Base-by-base conservation (phyloP, 37 sponge, comb jelly and placozoan genomes). In the Beroe ovata region DNA sequence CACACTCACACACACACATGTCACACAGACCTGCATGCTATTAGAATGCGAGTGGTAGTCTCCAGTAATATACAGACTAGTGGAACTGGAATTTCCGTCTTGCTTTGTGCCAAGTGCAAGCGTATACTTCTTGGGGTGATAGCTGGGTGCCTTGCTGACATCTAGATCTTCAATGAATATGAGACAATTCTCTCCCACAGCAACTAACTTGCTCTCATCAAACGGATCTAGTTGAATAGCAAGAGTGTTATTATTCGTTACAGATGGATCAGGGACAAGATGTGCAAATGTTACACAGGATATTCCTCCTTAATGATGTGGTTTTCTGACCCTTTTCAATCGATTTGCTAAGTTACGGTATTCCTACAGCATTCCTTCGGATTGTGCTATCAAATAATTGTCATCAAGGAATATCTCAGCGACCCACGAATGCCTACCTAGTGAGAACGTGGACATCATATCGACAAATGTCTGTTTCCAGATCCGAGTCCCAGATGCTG, bases 391-490 rank as follows among this genome's bases (percentile, higher is more conserved):
- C n/a, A n/a, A n/a, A n/a, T n/a, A n/a, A n/a, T n/a, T n/a, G n/a
- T n/a, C n/a, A n/a, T n/a, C n/a, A n/a, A n/a, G n/a, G n/a, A n/a
- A n/a, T n/a, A n/a, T n/a, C n/a, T n/a, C n/a, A n/a, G n/a, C n/a
- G n/a, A n/a, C n/a, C n/a, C n/a, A n/a, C n/a, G n/a, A n/a, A n/a
- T n/a, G 11, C 54, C 8, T 20, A 77, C 84, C 84, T 14, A 77
- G 28, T 25, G 54, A 42, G 84, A 77, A 77, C 6, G 84, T 14
- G 84, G 20, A 77, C 54, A 77, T 42, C 14, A 35, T 33, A 40
- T 77, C 84, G 4, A 42, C 84, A 42, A 77, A 77, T 21, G 84
- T 77, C 22, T 77, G 84, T 25, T 42, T 77, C 84, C 84, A 77
- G 84, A 77, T 77, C 47, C 28, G 16, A n/a, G 54, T 42, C 2